Conservation (phyloP, 2,888 invertebrate species). For the Amaurobius ferox region DNA sequence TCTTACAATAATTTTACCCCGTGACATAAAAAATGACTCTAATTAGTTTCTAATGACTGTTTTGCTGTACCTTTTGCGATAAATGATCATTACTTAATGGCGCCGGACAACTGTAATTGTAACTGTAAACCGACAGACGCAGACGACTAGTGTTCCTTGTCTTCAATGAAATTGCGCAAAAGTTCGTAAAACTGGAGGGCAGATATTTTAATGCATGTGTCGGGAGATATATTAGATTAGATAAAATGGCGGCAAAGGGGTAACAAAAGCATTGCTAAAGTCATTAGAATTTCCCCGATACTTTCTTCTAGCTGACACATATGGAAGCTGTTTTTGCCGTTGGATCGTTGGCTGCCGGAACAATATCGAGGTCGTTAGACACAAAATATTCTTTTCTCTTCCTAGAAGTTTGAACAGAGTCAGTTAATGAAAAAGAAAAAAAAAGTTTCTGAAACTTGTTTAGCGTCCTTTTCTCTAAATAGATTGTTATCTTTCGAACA, state of each 20-base stretch:
- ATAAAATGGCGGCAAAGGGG: slow-evolving; percentile 26
- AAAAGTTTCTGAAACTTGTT: no score
- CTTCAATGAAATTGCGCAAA: background rate
- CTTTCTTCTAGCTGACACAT: background rate
- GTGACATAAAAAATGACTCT: background rate
- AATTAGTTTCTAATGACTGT: slow-evolving; percentile 58
- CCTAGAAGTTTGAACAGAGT: no score
- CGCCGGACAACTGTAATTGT: background rate
- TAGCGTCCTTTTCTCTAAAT: no score
- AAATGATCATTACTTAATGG: background rate
- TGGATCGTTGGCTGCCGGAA: no score
- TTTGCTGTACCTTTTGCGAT: background rate
- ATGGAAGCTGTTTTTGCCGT: no score
- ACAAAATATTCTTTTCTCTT: no score
- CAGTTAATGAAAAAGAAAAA: no score
- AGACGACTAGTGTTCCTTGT: background rate
- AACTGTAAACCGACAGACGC: background rate
- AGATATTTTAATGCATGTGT: slow-evolving; percentile 51
- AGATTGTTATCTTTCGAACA: no score
- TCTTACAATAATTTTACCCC: background rate
- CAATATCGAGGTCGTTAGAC: no score
- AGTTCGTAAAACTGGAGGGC: slow-evolving; percentile 12
- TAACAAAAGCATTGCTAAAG: background rate
- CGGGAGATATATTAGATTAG: slow-evolving; percentile 40
- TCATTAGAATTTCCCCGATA: background rate